A percentile compares a stretch with the other conserved stretches of the same genome.
These are phyloP conservation scores for Tetrax tetrax DNA, from an alignment of 2,113 vertebrate species.

Conservation along the genomic window DNA sequence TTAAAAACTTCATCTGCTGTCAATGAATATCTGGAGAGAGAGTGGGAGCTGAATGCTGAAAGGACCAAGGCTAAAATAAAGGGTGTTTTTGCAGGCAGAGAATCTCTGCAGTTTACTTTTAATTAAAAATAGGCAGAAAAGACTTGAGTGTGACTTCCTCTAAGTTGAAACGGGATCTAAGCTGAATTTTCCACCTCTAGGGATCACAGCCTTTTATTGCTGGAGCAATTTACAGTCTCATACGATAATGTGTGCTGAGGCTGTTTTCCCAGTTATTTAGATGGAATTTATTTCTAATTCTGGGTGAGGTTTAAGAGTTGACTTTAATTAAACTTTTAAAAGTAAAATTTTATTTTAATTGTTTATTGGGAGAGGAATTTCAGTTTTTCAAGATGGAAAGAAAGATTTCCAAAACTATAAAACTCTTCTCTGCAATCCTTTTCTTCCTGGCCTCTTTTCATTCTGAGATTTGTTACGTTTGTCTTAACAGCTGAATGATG, in stretches of 20 bases:
- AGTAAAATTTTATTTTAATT: neutral
- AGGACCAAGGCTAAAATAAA: neutral
- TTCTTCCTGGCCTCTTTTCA: neutral
- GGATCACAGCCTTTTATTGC: neutral
- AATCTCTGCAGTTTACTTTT: neutral
- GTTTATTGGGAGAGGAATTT: neutral
- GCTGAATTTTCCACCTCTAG: neutral
- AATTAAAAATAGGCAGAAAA: neutral
- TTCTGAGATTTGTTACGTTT: neutral
- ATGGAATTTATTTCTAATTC: neutral
- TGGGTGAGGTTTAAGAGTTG: neutral
- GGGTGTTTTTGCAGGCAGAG: neutral
- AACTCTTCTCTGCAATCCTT: neutral
- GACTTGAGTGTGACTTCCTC: neutral
- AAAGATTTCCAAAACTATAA: neutral
- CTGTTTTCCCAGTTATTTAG: neutral
- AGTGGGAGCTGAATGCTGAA: neutral
- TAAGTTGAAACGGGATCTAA: neutral
- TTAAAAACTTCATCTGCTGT: neutral
- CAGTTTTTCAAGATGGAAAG: neutral
- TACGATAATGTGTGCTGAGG: neutral
- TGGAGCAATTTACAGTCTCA: neutral
- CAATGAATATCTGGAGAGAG: neutral
- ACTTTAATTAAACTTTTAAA: neutral
- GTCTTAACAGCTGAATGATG: neutral